Evolutionary conservation across 2,797 vertebrate genomes (phyloP).

Genomic region (Okamejei kenojei): DNA sequence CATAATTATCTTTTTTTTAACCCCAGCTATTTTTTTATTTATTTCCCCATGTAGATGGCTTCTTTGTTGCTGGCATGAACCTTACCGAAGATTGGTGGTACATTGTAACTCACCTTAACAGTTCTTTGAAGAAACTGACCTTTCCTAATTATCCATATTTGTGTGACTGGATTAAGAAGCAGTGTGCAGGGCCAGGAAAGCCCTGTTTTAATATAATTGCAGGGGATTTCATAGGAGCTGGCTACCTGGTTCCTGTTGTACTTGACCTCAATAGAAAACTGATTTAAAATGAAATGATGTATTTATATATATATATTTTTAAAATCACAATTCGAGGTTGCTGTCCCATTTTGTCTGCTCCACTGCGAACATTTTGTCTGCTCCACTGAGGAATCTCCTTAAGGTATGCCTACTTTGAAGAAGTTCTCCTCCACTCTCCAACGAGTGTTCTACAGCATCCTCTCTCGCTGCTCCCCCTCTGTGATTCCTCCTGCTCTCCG

Average conservation of each 20-base stretch:
- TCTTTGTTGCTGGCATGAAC: slow-evolving; percentile 81
- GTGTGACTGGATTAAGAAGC: slow-evolving; percentile 66
- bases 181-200: slow-evolving; percentile 60
- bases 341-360: no score
- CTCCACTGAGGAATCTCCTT: no score
- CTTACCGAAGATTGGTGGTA: slow-evolving; percentile 68
- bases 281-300: slow-evolving; percentile 36
- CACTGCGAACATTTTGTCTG: no score
- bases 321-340: neutral
- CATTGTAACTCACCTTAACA: slow-evolving; percentile 56
- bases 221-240: slow-evolving; percentile 73
- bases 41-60: slow-evolving; percentile 58
- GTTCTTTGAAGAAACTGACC: slow-evolving; percentile 68
- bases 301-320: neutral
- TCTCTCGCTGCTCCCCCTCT: no score
- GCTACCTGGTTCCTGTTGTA: slow-evolving; percentile 65
- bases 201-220: slow-evolving; percentile 78
- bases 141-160: slow-evolving; percentile 60
- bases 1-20: neutral
- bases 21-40: slow-evolving; percentile 12
- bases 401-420: no score
- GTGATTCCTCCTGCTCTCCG: no score
- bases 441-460: no score
- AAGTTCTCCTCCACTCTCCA: no score
- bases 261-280: slow-evolving; percentile 74